phyloP scores from a whole-genome alignment of 1,140 invertebrate genomes.

The Aporrectodea caliginosa region DNA sequence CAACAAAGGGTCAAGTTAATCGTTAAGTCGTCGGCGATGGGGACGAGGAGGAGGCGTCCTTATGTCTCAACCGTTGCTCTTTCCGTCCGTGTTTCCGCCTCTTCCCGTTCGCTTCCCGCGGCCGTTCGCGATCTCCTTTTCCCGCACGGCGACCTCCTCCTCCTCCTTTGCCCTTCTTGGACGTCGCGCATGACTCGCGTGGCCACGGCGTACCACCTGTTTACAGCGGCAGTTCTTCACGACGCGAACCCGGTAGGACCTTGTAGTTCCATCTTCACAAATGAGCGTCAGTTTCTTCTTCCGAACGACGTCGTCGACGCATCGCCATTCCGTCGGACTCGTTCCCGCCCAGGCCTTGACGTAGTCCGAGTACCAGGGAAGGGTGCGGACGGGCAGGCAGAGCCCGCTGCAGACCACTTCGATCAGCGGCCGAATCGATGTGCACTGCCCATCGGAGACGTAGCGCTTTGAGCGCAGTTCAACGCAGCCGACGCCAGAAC shows the following conservation, averaged over 20 bases:
- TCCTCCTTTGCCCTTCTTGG: no score
- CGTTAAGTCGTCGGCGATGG: no score
- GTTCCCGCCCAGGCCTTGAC: constrained; percentile 41
- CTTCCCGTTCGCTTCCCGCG: no score
- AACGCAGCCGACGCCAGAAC: constrained; percentile 40
- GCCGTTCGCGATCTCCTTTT: no score
- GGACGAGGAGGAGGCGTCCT: no score
- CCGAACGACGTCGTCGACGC: constrained; percentile 43
- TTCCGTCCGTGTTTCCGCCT: no score
- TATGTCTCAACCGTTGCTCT: no score
- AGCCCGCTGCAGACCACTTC: constrained; percentile 50
- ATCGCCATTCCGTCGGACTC: constrained; percentile 44
- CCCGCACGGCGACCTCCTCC: no score
- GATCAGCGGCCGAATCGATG: constrained; percentile 46
- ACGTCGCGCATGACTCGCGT: no score
- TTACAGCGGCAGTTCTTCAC: constrained; percentile 27
- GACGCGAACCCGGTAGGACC: constrained; percentile 46
- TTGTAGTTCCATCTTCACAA: constrained; percentile 43
- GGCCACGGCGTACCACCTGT: no score
- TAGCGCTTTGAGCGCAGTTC: constrained; percentile 47
- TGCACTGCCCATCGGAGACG: constrained; percentile 51
- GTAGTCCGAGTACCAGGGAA: constrained; percentile 51
- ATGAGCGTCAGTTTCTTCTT: constrained; percentile 43
- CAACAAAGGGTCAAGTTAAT: no score
- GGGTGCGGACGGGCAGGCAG: constrained; percentile 46